A percentile compares a stretch with the other conserved stretches of the same genome.
Evolutionary conservation across 2,888 invertebrate species (phyloP).

Genomic region (Odontocolon sp.): DNA sequence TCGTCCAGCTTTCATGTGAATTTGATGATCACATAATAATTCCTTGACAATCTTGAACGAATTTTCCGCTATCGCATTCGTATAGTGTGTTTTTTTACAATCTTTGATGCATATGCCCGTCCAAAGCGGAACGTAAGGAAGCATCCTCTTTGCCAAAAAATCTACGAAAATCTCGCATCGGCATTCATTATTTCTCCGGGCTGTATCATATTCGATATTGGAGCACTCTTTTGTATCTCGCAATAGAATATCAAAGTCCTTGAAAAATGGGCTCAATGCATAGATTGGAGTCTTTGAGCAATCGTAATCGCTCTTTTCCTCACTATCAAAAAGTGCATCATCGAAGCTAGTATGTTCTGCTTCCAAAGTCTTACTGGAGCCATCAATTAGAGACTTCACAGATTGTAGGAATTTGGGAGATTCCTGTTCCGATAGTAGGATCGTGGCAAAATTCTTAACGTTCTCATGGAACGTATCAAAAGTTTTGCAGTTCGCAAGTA

Average conservation of each 20-base stretch:
- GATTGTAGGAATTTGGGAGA: background rate
- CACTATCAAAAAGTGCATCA: no score
- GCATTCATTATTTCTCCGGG: background rate
- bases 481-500: conserved; percentile 21
- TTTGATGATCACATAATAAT: no score
- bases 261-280: background rate
- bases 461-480: conserved; percentile 9
- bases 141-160: background rate
- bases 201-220: background rate
- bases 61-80: background rate
- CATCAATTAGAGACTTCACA: background rate
- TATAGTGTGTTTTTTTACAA: background rate
- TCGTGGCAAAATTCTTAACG: no score
- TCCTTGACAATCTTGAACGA: background rate
- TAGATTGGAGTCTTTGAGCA: background rate
- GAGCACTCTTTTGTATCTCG: background rate
- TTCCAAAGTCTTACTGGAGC: background rate
- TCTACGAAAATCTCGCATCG: background rate
- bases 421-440: no score
- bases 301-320: background rate
- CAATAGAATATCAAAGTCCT: background rate
- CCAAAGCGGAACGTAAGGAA: background rate
- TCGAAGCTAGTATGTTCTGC: background rate
- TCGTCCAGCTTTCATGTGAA: no score
- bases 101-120: background rate